Base-by-base conservation (phyloP, 2,113 vertebrate species). In the Chrysochloris asiatica region DNA sequence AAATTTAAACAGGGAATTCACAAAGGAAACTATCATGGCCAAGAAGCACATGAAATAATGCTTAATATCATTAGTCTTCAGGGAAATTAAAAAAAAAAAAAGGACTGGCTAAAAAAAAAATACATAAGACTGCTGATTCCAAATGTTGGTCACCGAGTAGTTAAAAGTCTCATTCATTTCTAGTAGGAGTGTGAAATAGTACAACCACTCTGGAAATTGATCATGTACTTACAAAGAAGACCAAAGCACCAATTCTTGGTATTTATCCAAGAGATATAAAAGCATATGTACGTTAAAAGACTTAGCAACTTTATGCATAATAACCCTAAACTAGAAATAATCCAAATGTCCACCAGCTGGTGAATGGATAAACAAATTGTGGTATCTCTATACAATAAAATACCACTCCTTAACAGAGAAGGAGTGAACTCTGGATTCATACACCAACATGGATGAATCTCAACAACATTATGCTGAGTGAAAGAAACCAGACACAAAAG, bases 261-360 rank as follows among this genome's bases (percentile, higher is more conserved):
- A 45, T 85, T 88, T 47, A 71, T 11, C 61, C 26, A 76, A 83
- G 80, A 89, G 54, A 90, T 83, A 76, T 36, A 47, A 92, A 93
- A 92, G 63, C 30, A 87, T 21, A 36, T 4, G 2, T 21, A 78
- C 2, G 65, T 8, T 33, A 52, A 75, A 54, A 86, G 45, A 21
- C 4, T 54, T 71, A 69, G 43, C 22, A 77, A 10, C 36, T 83
- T 88, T 67, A 69, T 61, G 65, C 67, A 41, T 72, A 83, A 76
- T 8, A 61, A 36, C 33, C 10, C 28, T 16, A 67, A 83, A 82
- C 2, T 63, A 8, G 63, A 83, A 86, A 41, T 9, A 73, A 45
- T 75, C 54, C 63, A 75, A 75, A 75, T 63, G 48, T 63, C 28
- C 28, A 12, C 84, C 30, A 77, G 1, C 24, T 48, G 43, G 17